phyloP scores from a whole-genome alignment of 1,140 invertebrate species.

The Neoseiulus cucumeris region DNA sequence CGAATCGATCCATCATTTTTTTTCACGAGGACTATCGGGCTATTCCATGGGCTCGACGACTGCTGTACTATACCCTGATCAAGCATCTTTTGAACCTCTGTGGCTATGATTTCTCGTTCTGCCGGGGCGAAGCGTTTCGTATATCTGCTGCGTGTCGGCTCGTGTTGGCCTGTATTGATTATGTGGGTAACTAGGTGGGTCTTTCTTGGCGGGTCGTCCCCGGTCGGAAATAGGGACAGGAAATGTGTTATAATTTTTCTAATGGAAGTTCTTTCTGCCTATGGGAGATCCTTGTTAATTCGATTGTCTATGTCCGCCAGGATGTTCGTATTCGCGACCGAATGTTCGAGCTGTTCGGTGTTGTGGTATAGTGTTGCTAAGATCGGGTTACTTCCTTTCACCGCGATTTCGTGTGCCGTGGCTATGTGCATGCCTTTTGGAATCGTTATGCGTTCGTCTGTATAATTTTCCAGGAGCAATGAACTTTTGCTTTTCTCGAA shows the following conservation, averaged over 20 bases:
- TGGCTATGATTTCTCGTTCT: neutral
- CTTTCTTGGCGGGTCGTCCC: neutral
- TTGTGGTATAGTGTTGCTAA: neutral
- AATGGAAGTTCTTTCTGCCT: no score
- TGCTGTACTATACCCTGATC: slow-evolving; percentile 24
- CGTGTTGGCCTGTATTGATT: slow-evolving; percentile 21
- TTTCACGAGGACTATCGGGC: slow-evolving; percentile 27
- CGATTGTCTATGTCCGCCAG: no score
- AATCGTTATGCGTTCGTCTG: no score
- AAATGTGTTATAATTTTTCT: neutral
- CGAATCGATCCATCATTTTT: slow-evolving; percentile 30
- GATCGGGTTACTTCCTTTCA: neutral
- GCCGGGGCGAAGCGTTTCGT: neutral
- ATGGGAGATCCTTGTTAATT: no score
- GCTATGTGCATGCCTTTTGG: no score
- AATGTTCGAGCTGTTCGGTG: neutral
- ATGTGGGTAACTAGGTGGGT: slow-evolving; percentile 17
- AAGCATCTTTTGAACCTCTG: slow-evolving; percentile 22
- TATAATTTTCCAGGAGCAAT: no score
- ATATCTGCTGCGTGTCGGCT: slow-evolving; percentile 17
- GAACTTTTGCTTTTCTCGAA: no score
- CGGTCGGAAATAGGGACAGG: neutral
- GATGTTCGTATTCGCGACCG: no score
- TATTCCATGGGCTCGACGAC: slow-evolving; percentile 26
- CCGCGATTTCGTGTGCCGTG: no score